Conservation (phyloP, 2,113 vertebrate species). For the Aegypius monachus region DNA sequence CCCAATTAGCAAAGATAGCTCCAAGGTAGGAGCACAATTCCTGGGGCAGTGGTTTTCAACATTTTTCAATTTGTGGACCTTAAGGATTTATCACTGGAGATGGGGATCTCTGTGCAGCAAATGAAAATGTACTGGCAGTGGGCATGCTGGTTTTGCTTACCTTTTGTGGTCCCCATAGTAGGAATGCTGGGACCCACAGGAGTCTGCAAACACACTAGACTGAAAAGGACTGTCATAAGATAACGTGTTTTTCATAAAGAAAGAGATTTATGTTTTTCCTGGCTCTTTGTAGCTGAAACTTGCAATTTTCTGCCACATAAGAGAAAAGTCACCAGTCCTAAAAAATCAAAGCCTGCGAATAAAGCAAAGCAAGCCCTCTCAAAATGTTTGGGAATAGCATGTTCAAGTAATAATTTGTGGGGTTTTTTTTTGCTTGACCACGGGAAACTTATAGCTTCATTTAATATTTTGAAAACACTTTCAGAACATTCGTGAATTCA, state of each 20-base stretch:
- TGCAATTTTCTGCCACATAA: neutral
- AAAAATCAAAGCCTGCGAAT: constrained; percentile 31
- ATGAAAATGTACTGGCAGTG: constrained; percentile 31
- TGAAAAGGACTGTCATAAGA: neutral
- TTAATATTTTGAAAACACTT: constrained; percentile 67
- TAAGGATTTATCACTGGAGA: constrained; percentile 30
- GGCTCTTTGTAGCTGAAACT: neutral
- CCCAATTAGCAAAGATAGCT: constrained; percentile 54
- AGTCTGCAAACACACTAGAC: neutral
- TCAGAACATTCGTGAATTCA: constrained; percentile 45
- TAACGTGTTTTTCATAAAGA: neutral
- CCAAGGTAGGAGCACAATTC: constrained; percentile 42
- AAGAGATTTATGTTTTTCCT: neutral
- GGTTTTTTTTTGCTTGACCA: constrained; percentile 18
- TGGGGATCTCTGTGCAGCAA: neutral
- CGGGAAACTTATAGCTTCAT: constrained; percentile 50
- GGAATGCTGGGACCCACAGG: neutral
- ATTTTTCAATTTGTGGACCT: constrained; percentile 43
- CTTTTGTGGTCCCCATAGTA: neutral
- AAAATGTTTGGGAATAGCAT: constrained; percentile 22
- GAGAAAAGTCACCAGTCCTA: neutral
- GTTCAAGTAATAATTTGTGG: constrained; percentile 33
- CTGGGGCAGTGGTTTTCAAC: constrained; percentile 53
- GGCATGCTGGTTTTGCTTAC: constrained; percentile 15
- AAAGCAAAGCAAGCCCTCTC: constrained; percentile 36